Percentiles rank a stretch among this genome's conserved stretches.
These are phyloP conservation scores for Leontopithecus rosalia DNA, from an alignment of 2,797 vertebrate genomes.

Conservation along the genomic window DNA sequence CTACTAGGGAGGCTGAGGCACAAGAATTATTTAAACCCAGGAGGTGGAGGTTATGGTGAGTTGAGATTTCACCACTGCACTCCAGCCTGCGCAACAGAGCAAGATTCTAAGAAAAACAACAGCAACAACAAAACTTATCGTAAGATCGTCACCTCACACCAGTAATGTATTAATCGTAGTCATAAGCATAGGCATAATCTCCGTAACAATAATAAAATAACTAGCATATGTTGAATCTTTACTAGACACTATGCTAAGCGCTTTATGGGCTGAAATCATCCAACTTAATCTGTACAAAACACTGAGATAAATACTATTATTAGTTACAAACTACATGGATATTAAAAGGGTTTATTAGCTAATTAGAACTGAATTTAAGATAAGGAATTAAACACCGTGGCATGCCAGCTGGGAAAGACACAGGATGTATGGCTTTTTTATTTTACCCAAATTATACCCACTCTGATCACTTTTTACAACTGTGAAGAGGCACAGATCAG, in stretches of 20 bases:
- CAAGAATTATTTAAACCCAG: background rate
- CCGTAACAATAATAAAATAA: background rate
- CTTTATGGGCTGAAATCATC: background rate
- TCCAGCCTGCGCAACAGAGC: background rate
- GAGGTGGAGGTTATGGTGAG: background rate
- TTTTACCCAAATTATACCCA: background rate
- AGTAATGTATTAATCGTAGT: background rate
- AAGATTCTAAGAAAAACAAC: background rate
- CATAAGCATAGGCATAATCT: background rate
- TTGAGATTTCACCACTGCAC: background rate
- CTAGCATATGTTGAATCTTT: background rate
- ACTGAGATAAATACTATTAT: background rate
- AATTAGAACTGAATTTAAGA: background rate
- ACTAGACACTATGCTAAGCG: background rate
- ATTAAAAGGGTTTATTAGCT: background rate
- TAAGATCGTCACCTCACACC: background rate
- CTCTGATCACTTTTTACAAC: background rate
- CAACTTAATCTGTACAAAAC: background rate
- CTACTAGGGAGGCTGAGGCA: background rate
- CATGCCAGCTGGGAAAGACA: background rate
- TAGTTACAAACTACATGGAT: background rate
- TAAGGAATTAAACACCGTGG: background rate
- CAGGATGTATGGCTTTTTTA: background rate
- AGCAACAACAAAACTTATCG: background rate
- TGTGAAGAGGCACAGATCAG: background rate